Evolutionary conservation across 1,140 invertebrate genomes (phyloP), one percentile per base, ranked within the genome.

Genomic region (Brachionus manjavacas): DNA sequence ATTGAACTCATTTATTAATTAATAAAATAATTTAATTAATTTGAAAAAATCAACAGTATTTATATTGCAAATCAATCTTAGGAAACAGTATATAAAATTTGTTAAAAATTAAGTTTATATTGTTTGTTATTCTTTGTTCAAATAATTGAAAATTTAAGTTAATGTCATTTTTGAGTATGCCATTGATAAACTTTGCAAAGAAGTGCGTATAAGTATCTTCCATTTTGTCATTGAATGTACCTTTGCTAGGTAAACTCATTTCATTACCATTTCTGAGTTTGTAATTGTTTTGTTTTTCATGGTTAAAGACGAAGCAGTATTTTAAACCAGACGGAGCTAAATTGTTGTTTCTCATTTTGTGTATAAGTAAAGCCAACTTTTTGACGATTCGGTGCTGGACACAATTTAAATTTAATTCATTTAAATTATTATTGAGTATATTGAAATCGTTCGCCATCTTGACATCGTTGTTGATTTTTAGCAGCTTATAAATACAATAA

Each of bases 381-480:
- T 46, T 46, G 43, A 12, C 43, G 43, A 46, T 46, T 2, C 43
- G 43, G 2, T 46, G 43, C 43, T 46, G 43, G 43, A 46, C 11
- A 46, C 43, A 46, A 46, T 46, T 46, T 46, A 46, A 46, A 46
- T 46, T 46, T 46, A 46, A 46, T 46, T 46, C 8, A 46, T 46
- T 46, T 46, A 46, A 46, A 46, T 46, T 46, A 46, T 46, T 46
- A 46, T 46, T 64, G 23, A 64, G 55, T 23, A 64, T 64, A 64
- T 64, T 64, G n/a, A 64, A 64, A 25, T 20, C 55, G 3, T 64
- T 25, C 16, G 55, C 92, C 83, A 96, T 92, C 0, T 88, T 87
- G 55, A 89, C 92, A 20, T 99, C 93, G 1, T 94, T 91, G 41
- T 93, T 93, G 86, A 97, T 91, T 87, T 78, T 78, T 46, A 78